A percentile compares a stretch with the other conserved stretches of the same genome.
phyloP scores from a whole-genome alignment of 2,113 vertebrate genomes.

The Cyrtonyx montezumae region DNA sequence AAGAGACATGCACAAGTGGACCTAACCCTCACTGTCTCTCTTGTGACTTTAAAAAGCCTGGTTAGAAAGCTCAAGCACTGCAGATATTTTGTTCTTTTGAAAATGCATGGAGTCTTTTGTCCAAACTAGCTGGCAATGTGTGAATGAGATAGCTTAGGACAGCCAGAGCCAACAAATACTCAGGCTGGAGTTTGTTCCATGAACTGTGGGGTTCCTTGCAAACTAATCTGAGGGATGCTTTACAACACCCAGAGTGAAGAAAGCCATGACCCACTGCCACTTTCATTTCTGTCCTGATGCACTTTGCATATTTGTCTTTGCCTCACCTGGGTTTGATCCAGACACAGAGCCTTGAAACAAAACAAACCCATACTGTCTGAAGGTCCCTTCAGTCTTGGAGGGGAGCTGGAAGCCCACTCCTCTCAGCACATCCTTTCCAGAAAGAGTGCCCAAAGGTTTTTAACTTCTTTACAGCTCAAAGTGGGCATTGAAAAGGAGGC shows the following conservation, averaged over 20 bases:
- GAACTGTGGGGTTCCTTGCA: background rate
- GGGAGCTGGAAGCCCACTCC: background rate
- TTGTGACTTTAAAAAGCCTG: background rate
- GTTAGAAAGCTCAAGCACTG: background rate
- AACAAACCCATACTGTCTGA: slow-evolving; percentile 37
- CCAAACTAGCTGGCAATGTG: background rate
- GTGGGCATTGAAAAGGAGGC: slow-evolving; percentile 24
- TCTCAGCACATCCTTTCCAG: background rate
- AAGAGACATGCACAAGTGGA: background rate
- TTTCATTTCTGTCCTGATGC: slow-evolving; percentile 26
- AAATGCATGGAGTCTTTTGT: background rate
- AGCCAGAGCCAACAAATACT: background rate
- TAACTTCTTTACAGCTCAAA: slow-evolving; percentile 9
- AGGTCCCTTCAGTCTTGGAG: background rate
- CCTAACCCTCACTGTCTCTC: background rate
- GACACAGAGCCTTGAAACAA: background rate
- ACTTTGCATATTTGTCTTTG: slow-evolving; percentile 44
- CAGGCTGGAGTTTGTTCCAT: background rate
- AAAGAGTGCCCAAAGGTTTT: background rate
- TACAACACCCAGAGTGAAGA: background rate
- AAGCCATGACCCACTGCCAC: background rate
- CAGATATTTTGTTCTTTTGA: background rate
- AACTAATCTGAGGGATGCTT: background rate
- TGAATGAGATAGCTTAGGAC: background rate
- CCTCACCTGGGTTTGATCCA: slow-evolving; percentile 1